Conservation (phyloP, 2,113 vertebrate species). For the Tachysurus fulvidraco region DNA sequence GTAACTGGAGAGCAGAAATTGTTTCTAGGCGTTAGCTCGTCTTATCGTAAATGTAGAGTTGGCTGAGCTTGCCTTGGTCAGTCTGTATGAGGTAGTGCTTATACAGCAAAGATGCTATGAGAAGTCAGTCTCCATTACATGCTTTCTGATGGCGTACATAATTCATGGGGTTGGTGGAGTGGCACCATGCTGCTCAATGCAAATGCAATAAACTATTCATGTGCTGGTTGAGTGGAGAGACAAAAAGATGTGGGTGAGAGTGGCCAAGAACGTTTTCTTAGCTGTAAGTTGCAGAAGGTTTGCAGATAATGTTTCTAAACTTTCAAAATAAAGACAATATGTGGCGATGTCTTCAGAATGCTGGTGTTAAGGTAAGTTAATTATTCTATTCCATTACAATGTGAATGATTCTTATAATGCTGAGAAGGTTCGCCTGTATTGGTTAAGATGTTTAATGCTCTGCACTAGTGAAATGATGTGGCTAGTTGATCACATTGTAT, state of each 20-base stretch:
- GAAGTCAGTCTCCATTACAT: conserved; percentile 14
- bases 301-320: background rate
- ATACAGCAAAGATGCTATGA: background rate
- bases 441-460: background rate
- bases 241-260: background rate
- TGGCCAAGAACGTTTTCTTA: background rate
- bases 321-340: background rate
- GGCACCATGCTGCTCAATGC: conserved; percentile 15
- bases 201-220: conserved; percentile 35
- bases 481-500: background rate
- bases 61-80: background rate
- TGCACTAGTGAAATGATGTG: background rate
- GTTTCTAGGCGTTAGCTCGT: background rate
- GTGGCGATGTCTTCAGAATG: background rate
- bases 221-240: background rate
- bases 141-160: conserved; percentile 20
- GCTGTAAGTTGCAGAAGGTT: background rate
- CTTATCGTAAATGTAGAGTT: background rate
- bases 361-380: background rate
- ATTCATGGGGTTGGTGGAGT: conserved; percentile 16
- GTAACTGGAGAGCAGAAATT: background rate
- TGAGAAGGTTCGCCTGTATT: background rate
- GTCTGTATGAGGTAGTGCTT: background rate
- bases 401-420: no score
- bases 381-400: background rate